A percentile compares a stretch with the other conserved stretches of the same genome.
These are phyloP conservation scores for Pogoniulus pusillus DNA, from an alignment of 2,797 vertebrate genomes.

Conservation along the genomic window DNA sequence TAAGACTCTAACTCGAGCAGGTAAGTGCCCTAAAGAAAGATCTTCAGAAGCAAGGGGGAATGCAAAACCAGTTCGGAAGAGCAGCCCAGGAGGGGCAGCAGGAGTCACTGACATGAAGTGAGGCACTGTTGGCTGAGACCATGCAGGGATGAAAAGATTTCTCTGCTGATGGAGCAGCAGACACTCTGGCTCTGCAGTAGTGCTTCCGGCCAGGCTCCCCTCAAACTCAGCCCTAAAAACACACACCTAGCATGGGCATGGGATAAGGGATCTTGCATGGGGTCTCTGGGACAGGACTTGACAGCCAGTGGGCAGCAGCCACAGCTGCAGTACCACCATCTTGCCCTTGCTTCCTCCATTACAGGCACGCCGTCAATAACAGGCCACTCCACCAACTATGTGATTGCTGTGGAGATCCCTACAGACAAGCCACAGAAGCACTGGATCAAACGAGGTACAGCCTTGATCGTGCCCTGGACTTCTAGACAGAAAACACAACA, in stretches of 20 bases:
- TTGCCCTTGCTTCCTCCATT: background rate
- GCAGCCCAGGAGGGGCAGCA: background rate
- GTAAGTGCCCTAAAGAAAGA: constrained; percentile 65
- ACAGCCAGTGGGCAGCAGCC: background rate
- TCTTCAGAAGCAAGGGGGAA: background rate
- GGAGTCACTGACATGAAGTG: accelerated
- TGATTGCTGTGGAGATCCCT: constrained; percentile 89
- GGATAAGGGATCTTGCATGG: background rate
- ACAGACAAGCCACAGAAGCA: constrained; percentile 78
- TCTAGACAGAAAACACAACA: constrained; percentile 61
- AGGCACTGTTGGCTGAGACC: too few relatives aligned
- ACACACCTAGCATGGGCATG: background rate
- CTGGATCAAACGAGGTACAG: constrained; percentile 92
- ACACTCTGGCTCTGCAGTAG: background rate
- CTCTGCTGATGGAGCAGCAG: background rate
- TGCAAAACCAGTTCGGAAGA: background rate
- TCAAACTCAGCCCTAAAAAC: background rate
- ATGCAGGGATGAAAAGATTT: background rate
- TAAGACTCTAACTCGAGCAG: constrained; percentile 89
- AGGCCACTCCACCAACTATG: constrained; percentile 89
- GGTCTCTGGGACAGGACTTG: background rate
- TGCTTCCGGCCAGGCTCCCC: background rate
- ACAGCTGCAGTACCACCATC: background rate
- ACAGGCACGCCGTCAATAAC: constrained; percentile 88
- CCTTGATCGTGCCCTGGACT: constrained; percentile 89